Evolutionary conservation across 2,888 invertebrate species (phyloP).

Genomic region (Pollenia amentaria): DNA sequence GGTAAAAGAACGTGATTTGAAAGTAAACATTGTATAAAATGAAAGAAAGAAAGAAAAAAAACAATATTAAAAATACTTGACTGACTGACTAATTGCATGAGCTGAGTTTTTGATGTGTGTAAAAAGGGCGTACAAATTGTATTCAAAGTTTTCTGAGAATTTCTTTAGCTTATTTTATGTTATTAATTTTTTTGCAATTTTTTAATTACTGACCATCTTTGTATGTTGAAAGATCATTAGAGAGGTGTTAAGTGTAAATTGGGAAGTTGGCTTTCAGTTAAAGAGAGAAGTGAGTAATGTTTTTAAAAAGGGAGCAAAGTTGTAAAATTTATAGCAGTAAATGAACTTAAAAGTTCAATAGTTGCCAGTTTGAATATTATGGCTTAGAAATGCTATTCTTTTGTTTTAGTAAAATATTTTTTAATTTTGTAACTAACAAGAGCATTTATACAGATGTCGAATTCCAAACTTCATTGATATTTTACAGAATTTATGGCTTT

Average conservation of each 20-base stretch:
- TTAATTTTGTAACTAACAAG: neutral
- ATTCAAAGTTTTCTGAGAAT: conserved; percentile 44
- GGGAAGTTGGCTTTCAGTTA: neutral
- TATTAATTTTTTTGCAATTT: conserved; percentile 67
- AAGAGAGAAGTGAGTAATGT: neutral
- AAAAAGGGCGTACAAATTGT: conserved; percentile 58
- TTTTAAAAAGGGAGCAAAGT: neutral
- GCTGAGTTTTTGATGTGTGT: conserved; percentile 9
- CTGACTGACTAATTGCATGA: conserved; percentile 18
- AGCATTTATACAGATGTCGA: neutral
- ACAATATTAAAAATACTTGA: conserved; percentile 1
- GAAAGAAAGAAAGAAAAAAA: neutral
- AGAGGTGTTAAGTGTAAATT: conserved; percentile 45
- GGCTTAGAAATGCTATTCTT: neutral
- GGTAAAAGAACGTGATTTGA: conserved; percentile 60
- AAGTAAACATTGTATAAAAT: conserved; percentile 32
- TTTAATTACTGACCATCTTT: conserved; percentile 66
- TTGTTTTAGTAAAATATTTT: conserved; percentile 5
- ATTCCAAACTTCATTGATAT: neutral
- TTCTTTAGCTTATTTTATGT: conserved; percentile 46
- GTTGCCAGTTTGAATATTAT: neutral
- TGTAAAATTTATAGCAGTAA: neutral
- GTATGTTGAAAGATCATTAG: conserved; percentile 50
- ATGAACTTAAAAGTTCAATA: neutral
- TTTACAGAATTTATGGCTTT: too few relatives aligned